These are phyloP conservation scores for Pimpla rufipes DNA, from an alignment of 2,888 invertebrate genomes.

Conservation along the genomic window DNA sequence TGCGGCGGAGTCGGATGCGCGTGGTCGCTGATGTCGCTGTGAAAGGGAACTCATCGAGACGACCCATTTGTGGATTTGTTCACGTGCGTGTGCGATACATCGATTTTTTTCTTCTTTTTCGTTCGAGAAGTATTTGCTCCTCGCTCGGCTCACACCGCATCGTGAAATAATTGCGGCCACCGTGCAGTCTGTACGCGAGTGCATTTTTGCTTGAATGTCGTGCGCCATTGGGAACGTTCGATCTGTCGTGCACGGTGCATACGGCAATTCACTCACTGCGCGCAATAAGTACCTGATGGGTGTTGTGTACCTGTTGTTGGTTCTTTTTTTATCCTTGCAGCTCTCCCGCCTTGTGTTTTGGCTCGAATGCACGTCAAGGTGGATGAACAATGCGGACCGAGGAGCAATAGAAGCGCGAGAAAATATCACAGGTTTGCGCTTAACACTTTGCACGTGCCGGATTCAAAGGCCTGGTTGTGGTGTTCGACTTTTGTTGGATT, in stretches of 20 bases:
- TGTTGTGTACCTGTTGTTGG: not conserved
- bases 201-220: not conserved
- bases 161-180: not conserved
- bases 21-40: not conserved
- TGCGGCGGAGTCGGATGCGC: not conserved
- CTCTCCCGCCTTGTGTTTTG: not conserved
- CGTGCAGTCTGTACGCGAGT: not conserved
- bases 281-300: not conserved
- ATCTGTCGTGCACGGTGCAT: not conserved
- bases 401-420: not conserved
- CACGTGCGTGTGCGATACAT: not conserved
- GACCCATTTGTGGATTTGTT: slow-evolving; percentile 2
- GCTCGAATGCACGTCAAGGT: not conserved
- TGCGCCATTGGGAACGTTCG: not conserved
- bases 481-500: not conserved
- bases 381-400: not conserved
- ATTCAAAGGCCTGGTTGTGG: not conserved
- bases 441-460: too few relatives aligned
- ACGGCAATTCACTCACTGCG: not conserved
- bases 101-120: not conserved
- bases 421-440: not conserved
- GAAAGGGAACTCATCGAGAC: slow-evolving; percentile 11
- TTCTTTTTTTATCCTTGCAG: slow-evolving; percentile 2
- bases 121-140: not conserved
- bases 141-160: not conserved